Base-by-base conservation (phyloP, 2,888 invertebrate genomes). In the Drosophila aldrichi region DNA sequence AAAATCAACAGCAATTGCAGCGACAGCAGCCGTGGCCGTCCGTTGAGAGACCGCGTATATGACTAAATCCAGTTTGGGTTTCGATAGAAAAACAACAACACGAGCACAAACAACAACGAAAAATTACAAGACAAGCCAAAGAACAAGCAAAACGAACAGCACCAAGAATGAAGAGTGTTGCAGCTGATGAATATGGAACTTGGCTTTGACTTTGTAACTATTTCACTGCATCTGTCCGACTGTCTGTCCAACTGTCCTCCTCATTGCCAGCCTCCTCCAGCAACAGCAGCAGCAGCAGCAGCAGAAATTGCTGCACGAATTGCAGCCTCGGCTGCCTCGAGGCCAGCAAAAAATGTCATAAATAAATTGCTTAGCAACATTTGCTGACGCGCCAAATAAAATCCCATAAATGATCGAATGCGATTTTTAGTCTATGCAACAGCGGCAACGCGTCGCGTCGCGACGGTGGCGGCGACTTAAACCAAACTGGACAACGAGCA, bases 141-240 rank as follows among this genome's bases (percentile, higher is more conserved):
- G 84, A 77, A 83, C 74, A 77, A 81, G 74, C 76, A 74, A 56
- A 81, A 60, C 64, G 56, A 74, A 74, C 82, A 79, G 72, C 89
- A 79, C 73, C 89, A 89, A 84, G 89, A 88, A 89, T 79, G 89
- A 89, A 88, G 84, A 89, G 86, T 90, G 86, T 90, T 84, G 86
- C 85, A 79, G 76, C 88, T 90, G 91, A 91, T 91, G 90, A 91
- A 91, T 92, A 91, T 91, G 92, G 92, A 91, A 91, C 91, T 91
- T 92, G 91, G 86, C 90, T 89, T 89, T 90, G 83, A 88, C 88
- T 77, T 77, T 68, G 74, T 79, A 88, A 74, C 88, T 79, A 89
- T 88, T 88, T 89, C 77, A 79, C 57, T 82, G 89, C 88, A 83
- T 74, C 63, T 52, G 12, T 41, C 18, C 54, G 3, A 1, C 20